A percentile compares a stretch with the other conserved stretches of the same genome.
These are phyloP conservation scores for Onychostruthus taczanowskii DNA, from an alignment of 2,113 vertebrate genomes.

Conservation along the genomic window DNA sequence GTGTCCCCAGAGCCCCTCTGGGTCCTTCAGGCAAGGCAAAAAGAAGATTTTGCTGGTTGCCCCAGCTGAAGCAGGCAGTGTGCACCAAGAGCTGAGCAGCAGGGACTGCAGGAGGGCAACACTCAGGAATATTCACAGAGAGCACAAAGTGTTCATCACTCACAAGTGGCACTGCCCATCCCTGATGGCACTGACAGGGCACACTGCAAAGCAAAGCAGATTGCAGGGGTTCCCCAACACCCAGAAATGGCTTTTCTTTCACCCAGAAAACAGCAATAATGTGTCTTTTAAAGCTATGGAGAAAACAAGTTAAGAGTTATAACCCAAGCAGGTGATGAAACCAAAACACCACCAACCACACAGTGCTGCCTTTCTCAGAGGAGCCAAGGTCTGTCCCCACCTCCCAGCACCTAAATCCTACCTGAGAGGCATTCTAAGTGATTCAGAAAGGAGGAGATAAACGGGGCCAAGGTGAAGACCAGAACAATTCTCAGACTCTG, in stretches of 20 bases:
- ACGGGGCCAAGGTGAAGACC: accelerated
- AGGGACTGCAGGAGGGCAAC: background rate
- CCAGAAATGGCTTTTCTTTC: background rate
- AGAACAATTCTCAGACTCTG: background rate
- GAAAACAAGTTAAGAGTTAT: background rate
- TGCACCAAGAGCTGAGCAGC: background rate
- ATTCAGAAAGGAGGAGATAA: background rate
- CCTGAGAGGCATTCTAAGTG: background rate
- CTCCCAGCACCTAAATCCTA: background rate
- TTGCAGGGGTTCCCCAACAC: background rate
- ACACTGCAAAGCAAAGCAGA: background rate
- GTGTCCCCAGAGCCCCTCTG: background rate
- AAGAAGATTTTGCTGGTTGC: background rate
- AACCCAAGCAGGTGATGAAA: background rate
- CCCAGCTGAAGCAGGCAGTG: background rate
- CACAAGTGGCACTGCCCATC: background rate
- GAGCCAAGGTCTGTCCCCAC: background rate
- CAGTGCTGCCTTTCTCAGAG: background rate
- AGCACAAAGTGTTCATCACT: background rate
- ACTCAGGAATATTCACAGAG: background rate
- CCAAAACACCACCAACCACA: background rate
- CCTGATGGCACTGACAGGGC: background rate
- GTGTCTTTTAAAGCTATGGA: background rate
- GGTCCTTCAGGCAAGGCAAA: background rate
- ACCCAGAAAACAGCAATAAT: background rate